phyloP scores from a whole-genome alignment of 2,113 vertebrate genomes.

The Esox niger region DNA sequence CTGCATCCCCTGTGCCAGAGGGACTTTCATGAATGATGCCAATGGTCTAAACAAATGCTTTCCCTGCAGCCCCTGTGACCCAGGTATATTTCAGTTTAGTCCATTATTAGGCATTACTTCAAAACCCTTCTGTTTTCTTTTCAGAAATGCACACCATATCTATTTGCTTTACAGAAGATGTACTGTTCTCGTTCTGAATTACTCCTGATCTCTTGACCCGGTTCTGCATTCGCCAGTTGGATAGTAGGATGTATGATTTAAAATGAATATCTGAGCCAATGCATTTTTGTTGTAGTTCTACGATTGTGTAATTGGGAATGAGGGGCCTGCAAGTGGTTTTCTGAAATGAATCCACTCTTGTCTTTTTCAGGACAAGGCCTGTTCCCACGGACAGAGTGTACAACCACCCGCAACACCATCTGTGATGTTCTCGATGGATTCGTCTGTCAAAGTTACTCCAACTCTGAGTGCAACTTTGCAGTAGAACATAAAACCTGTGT shows the following conservation, averaged over 20 bases:
- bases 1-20: conserved; percentile 15
- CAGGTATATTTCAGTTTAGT: conserved; percentile 27
- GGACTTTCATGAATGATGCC: conserved; percentile 37
- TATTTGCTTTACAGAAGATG: too few relatives aligned
- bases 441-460: too few relatives aligned
- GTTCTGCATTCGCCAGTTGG: too few relatives aligned
- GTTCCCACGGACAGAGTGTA: neutral
- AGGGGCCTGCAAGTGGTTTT: neutral
- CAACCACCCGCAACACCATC: neutral
- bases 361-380: neutral
- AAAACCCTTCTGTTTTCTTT: too few relatives aligned
- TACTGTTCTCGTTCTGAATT: too few relatives aligned
- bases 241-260: too few relatives aligned
- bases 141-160: too few relatives aligned
- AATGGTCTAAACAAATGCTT: conserved; percentile 25
- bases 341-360: neutral
- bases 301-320: too few relatives aligned
- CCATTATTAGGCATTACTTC: neutral
- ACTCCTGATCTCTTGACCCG: too few relatives aligned
- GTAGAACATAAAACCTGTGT: neutral
- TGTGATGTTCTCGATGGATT: neutral
- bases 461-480: conserved; percentile 5
- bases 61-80: conserved; percentile 30
- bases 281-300: too few relatives aligned
- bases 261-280: too few relatives aligned